Evolutionary conservation across 2,113 vertebrate species (phyloP), one percentile per base, ranked within the genome.

Genomic region (Deroptyus accipitrinus): DNA sequence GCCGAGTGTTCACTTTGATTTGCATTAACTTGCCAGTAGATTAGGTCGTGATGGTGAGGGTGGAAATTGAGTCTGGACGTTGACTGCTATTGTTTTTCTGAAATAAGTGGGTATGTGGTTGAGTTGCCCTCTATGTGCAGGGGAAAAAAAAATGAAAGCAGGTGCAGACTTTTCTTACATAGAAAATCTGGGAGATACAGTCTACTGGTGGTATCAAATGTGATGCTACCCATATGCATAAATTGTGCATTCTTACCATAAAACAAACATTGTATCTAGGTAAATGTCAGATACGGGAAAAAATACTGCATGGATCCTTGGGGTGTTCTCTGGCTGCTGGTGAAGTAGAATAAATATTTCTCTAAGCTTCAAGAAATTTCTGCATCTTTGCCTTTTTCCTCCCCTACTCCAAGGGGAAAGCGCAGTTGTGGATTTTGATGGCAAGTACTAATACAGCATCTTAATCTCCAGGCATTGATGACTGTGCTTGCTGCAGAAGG

Each of bases 11-110:
- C 13, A 1, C 95, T 98, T 97, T 97, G 97, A 98, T 98, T 98
- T 98, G 97, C 97, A 98, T 98, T 98, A 98, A 96, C 95, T 85
- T 97, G 92, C 95, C 84, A 72, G 93, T 79, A 97, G 97, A 97
- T 98, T 96, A 97, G 97, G 96, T 97, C 96, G 96, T 7, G 55
- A 81, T 93, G 74, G 81, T 96, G 83, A 96, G 83, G 78, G 85
- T 96, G 83, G 81, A 97, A 97, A 97, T 96, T 97, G 95, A 95
- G 94, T 68, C 70, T 94, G 86, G 95, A 92, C 92, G 90, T 95
- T 96, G 88, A 92, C 83, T 81, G 90, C 90, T 92, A 61, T 97
- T 94, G 95, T 59, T 94, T 80, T 74, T 80, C 63, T 86, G 18
- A 16, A 95, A 20, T 88, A 92, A 85, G 66, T 68, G 82, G 30